These are phyloP conservation scores for Danaus chrysippus DNA, from an alignment of 2,888 invertebrate genomes.

Conservation along the genomic window DNA sequence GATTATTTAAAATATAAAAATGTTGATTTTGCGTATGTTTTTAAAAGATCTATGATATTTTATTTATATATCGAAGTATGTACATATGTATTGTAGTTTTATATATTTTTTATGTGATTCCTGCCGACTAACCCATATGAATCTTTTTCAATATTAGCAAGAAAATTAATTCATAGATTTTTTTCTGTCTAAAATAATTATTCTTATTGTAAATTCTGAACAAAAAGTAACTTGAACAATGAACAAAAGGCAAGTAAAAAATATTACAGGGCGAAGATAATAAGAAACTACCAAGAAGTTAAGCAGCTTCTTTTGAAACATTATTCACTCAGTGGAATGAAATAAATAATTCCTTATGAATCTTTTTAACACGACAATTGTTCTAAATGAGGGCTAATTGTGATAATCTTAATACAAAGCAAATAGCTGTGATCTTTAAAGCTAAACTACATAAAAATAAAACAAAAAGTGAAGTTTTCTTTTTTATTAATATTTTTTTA, in stretches of 20 bases:
- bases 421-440: not conserved
- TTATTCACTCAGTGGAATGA: constrained; percentile 3
- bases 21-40: too few species aligned
- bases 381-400: not conserved
- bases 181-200: too few species aligned
- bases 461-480: not conserved
- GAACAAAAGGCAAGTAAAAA: not conserved
- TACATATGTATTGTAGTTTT: too few species aligned
- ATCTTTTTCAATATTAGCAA: too few species aligned
- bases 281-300: not conserved
- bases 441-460: not conserved
- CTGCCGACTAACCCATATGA: too few species aligned
- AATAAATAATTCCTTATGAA: constrained; percentile 5
- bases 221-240: too few species aligned
- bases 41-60: too few species aligned
- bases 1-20: too few species aligned
- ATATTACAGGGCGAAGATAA: not conserved
- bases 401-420: constrained; percentile 4
- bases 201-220: too few species aligned
- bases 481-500: not conserved
- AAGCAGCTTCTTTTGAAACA: constrained; percentile 4
- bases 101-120: too few species aligned
- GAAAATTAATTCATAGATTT: too few species aligned
- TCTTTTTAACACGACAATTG: not conserved
- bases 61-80: too few species aligned